A percentile compares a stretch with the other conserved stretches of the same genome.
Evolutionary conservation across 2,888 invertebrate genomes (phyloP).

Genomic region (Andrena praecox): DNA sequence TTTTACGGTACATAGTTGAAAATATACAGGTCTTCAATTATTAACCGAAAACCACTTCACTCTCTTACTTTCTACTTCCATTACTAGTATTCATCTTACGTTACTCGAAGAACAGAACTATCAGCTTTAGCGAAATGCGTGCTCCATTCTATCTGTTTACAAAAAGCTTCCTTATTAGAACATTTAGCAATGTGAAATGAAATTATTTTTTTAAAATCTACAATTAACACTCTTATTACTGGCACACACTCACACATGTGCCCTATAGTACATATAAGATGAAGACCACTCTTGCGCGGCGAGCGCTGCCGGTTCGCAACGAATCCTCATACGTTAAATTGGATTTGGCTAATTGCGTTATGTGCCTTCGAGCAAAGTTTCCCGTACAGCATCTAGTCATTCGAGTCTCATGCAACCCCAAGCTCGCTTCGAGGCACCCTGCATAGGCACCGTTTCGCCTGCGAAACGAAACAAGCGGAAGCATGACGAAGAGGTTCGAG

Average conservation of each 20-base stretch:
- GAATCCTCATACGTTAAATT: slow-evolving; percentile 77
- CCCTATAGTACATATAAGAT: slow-evolving; percentile 60
- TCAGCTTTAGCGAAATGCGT: too few species aligned
- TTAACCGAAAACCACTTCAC: too few species aligned
- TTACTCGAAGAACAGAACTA: too few species aligned
- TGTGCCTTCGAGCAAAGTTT: slow-evolving; percentile 45
- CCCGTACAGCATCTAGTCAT: slow-evolving; percentile 40
- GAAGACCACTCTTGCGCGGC: slow-evolving; percentile 45
- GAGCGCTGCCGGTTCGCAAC: slow-evolving; percentile 21
- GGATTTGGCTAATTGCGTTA: slow-evolving; percentile 80
- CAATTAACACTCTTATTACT: not conserved
- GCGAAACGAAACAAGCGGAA: not conserved
- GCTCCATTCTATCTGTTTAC: too few species aligned
- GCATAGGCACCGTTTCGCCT: not conserved
- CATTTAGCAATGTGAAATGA: too few species aligned
- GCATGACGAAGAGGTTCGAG: slow-evolving; percentile 89
- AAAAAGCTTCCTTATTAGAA: too few species aligned
- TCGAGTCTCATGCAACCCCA: slow-evolving; percentile 46
- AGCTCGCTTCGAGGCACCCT: slow-evolving; percentile 46
- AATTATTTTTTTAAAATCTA: not conserved
- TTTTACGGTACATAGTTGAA: too few species aligned
- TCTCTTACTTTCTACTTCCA: too few species aligned
- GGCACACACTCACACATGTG: not conserved
- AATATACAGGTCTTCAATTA: too few species aligned
- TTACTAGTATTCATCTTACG: too few species aligned